Evolutionary conservation across 2,888 invertebrate genomes (phyloP), one percentile per base, ranked within the genome.

Genomic region (Himalopsyche tibetana): DNA sequence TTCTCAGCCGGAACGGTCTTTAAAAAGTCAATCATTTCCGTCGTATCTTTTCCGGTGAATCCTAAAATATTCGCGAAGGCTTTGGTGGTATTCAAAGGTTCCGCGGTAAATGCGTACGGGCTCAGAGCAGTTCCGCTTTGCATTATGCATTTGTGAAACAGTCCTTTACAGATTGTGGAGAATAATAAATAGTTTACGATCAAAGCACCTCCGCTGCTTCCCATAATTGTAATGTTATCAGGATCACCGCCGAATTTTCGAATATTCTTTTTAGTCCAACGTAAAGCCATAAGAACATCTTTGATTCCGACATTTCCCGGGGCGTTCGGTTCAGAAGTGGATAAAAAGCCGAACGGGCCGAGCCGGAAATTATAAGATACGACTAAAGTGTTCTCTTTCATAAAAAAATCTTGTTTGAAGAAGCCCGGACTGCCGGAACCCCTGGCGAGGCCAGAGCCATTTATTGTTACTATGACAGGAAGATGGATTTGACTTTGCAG

Each of bases 191-290:
- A 85, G 12, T 82, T 63, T 15, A 85, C 69, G 11, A 69, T 74
- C 2, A 79, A 69, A 38, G 82, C 28, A 2, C 85, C 85, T 28
- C 80, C 85, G n/a, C 85, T 80, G 12, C 28, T 38, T 55, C 85
- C 85, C 40, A 85, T 82, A 8, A 85, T 38, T 2, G 85, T 85
- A 19, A 85, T 55, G 51, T 85, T 85, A 40, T 85, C 79, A 8
- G 85, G 85, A 79, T 85, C 79, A 17, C 85, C 85, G 19, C 80
- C 56, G 55, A 85, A 85, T 17, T 55, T 63, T 17, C 36, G 11
- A n/a, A 85, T 85, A 79, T 85, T 85, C 69, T n/a, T 38, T 85
- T 85, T 82, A 15, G 82, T 69, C 85, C 85, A 85, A 19, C 45
- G 42, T 15, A 85, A 36, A 12, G 45, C 85, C 12, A 19, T 69